A percentile compares a stretch with the other conserved stretches of the same genome.
phyloP scores from a whole-genome alignment of 2,797 vertebrate genomes.

The Thunnus albacares region DNA sequence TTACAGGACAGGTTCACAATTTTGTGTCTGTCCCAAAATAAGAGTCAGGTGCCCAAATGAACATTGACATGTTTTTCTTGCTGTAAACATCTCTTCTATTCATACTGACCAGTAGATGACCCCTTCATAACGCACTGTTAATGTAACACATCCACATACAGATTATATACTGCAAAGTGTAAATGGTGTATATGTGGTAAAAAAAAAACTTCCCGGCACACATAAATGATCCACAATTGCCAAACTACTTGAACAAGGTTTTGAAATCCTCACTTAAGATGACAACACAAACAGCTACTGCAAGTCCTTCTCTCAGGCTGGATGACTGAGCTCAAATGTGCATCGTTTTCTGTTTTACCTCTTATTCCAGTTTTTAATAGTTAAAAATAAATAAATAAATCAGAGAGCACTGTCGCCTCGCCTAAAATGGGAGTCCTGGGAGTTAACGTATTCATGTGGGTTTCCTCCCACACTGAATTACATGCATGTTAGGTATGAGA shows the following conservation, averaged over 20 bases:
- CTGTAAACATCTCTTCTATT: neutral
- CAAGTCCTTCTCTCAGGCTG: neutral
- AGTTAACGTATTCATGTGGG: neutral
- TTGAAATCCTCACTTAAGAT: no score
- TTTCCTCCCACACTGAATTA: conserved; percentile 31
- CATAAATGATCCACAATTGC: no score
- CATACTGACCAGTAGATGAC: neutral
- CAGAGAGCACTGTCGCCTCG: neutral
- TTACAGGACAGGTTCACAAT: neutral
- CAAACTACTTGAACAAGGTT: no score
- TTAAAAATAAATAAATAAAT: neutral
- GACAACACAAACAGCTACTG: no score
- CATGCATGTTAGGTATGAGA: conserved; percentile 13
- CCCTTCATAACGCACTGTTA: neutral
- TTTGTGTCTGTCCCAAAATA: no score
- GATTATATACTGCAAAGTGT: no score
- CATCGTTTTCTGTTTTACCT: neutral
- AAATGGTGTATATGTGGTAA: no score
- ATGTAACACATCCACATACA: neutral
- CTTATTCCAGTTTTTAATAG: neutral
- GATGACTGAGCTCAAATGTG: neutral
- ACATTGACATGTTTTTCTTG: neutral
- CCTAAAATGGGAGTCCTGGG: neutral
- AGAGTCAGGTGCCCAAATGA: neutral
- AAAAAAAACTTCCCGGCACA: no score